These are phyloP conservation scores for Erpornis zantholeuca DNA, from an alignment of 2,113 vertebrate genomes.

Conservation along the genomic window DNA sequence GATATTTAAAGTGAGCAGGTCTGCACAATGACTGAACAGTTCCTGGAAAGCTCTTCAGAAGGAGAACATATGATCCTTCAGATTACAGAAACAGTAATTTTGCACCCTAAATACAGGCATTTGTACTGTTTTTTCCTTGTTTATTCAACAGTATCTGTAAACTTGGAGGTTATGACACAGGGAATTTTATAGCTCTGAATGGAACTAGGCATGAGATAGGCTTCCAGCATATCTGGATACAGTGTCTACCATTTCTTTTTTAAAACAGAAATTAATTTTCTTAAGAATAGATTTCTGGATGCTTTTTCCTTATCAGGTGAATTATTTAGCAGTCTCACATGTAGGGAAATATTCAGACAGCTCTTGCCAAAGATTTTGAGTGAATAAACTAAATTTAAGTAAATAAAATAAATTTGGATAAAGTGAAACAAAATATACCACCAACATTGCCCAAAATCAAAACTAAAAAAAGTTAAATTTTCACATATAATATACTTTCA, in stretches of 20 bases:
- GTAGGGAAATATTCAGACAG: not conserved
- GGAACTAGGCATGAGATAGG: not conserved
- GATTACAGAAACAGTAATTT: constrained; percentile 70
- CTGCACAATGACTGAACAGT: constrained; percentile 66
- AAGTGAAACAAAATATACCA: not conserved
- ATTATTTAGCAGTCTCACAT: not conserved
- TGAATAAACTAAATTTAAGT: not conserved
- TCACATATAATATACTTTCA: not conserved
- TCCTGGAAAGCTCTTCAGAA: constrained; percentile 72
- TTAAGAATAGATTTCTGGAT: not conserved
- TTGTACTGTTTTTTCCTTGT: not conserved
- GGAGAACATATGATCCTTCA: constrained; percentile 61
- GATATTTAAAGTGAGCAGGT: constrained; percentile 72
- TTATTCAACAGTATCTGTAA: not conserved
- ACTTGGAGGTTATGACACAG: not conserved
- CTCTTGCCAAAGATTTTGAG: accelerated
- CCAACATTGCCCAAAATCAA: not conserved
- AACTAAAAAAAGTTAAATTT: not conserved
- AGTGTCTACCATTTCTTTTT: not conserved
- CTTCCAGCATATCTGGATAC: not conserved
- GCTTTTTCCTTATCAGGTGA: not conserved
- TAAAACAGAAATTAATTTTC: not conserved
- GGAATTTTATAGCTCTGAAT: not conserved
- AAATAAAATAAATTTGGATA: not conserved
- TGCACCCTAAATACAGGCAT: not conserved